Conservation (phyloP, 1,140 invertebrate genomes). For the Anastrepha obliqua region DNA sequence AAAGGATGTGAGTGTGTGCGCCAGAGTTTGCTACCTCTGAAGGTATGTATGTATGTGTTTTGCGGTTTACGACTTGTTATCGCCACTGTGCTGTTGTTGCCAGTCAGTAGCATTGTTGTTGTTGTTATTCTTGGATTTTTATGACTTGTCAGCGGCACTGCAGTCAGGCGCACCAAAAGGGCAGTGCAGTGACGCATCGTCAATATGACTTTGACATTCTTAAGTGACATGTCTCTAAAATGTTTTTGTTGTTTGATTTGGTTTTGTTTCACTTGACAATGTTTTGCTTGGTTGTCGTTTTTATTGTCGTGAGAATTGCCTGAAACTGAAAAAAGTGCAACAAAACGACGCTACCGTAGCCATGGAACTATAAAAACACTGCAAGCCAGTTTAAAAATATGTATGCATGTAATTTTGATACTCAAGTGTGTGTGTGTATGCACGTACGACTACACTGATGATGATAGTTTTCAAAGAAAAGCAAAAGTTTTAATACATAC, state of each 20-base stretch:
- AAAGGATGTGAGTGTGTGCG: background rate
- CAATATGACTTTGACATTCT: constrained; percentile 53
- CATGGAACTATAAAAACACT: background rate
- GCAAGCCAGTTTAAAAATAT: background rate
- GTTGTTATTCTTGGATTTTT: constrained; percentile 32
- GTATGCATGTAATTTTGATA: background rate
- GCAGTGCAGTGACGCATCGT: constrained; percentile 43
- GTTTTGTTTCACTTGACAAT: background rate
- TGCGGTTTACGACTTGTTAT: constrained; percentile 49
- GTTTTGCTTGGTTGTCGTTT: background rate
- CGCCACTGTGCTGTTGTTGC: constrained; percentile 17
- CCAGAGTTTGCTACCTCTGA: background rate
- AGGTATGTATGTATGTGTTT: background rate
- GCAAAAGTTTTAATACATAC: constrained; percentile 2
- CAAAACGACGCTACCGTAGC: background rate
- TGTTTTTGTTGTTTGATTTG: constrained; percentile 1
- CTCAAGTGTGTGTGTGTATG: background rate
- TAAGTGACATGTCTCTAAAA: constrained; percentile 48
- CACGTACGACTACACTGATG: background rate
- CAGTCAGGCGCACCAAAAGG: background rate
- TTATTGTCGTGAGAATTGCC: constrained; percentile 30
- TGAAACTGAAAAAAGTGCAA: background rate
- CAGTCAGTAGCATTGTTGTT: background rate
- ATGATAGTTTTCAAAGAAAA: constrained; percentile 1
- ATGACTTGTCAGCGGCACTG: constrained; percentile 20